Evolutionary conservation across 2,113 vertebrate genomes (phyloP).

Genomic region (Pygathrix nemaeus): DNA sequence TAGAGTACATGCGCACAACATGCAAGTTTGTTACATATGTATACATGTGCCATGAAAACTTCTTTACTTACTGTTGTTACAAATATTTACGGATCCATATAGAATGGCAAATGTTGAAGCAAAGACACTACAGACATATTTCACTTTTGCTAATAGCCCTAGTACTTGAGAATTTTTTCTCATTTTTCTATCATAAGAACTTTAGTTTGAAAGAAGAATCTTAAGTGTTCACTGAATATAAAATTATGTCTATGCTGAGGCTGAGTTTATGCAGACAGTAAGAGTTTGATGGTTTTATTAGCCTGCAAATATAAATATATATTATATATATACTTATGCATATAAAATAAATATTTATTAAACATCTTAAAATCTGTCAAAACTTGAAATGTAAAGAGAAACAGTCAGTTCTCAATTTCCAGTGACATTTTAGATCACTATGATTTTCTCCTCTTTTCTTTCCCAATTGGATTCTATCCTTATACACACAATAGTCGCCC

Average conservation of each 20-base stretch:
- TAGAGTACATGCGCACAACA: too few species aligned
- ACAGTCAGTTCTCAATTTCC: background rate
- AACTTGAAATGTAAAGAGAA: background rate
- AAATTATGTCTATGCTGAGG: background rate
- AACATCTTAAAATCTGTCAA: background rate
- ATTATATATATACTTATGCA: background rate
- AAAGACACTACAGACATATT: conserved; percentile 80
- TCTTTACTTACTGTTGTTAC: conserved; percentile 81
- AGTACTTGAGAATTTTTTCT: conserved; percentile 72
- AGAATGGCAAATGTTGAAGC: conserved; percentile 83
- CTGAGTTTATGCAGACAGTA: background rate
- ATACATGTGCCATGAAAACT: background rate
- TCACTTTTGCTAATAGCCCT: conserved; percentile 83
- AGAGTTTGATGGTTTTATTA: background rate
- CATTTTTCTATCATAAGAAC: background rate
- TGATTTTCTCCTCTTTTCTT: conserved; percentile 1
- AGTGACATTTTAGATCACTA: background rate
- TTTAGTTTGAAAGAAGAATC: conserved; percentile 7
- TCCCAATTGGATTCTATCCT: background rate
- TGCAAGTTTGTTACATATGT: too few species aligned
- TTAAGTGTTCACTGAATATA: background rate
- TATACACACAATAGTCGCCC: background rate
- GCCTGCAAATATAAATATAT: background rate
- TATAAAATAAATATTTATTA: background rate
- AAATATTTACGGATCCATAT: conserved; percentile 87